Evolutionary conservation across 92 coral and sea anemone genomes (phyloP), one percentile per base, ranked within the genome.

Genomic region (Palythoa grandis): DNA sequence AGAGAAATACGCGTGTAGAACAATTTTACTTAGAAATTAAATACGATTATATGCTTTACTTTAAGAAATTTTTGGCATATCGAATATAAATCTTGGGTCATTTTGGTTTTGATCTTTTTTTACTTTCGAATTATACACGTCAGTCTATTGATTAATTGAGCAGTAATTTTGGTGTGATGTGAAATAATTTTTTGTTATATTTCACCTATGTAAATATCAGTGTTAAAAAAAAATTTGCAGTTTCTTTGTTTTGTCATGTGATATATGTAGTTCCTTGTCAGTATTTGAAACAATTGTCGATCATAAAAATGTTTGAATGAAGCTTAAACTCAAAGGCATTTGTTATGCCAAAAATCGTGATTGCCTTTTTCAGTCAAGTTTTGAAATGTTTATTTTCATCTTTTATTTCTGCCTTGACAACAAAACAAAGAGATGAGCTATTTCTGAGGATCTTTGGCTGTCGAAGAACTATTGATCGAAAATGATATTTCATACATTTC

Each of bases 331-430:
- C 11, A 25, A 77, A 14, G 29, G 6, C 7, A 43, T 43, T 43
- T 43, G 50, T 4, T 43, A 43, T n/a, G 56, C 38, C n/a, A 20
- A 52, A 40, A 20, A 37, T 15, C 69, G 50, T 43, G 82, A 35
- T 77, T 56, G 70, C 82, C 68, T 53, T 77, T 77, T 56, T 11
- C 82, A 57, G 70, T 77, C 17, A 0, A 19, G 43, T 37, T 57
- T 24, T 60, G 23, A 57, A 77, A 15, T 77, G 68, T 38, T 76
- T 56, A 19, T 4, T 35, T 43, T 39, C 20, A 35, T n/a, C 0
- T 15, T 9, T 57, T 24, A 67, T 47, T 77, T 39, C 43, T 54
- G 39, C 67, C 82, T 77, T 77, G 82, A 77, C 82, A 77, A 77
- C 82, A 12, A 77, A n/a, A 29, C 69, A 57, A 14, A 52, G 25